Percentiles rank a stretch among this genome's conserved stretches.
Conservation (phyloP, 2,113 vertebrate species). For the Sylvia atricapilla region DNA sequence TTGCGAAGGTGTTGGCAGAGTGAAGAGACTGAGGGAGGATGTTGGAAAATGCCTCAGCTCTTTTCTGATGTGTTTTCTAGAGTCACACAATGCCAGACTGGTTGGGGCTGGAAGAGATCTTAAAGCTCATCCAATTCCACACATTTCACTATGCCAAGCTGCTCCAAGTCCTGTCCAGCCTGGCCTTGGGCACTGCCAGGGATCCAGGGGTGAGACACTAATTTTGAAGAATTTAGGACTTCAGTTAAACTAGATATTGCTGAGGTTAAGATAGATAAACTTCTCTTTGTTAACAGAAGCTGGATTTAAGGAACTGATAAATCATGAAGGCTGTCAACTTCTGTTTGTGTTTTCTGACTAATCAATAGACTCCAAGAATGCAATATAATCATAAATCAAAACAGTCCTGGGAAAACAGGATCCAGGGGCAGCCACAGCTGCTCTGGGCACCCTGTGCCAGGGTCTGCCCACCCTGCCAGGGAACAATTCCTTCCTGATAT, state of each 20-base stretch:
- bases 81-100: too few species aligned
- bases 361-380: too few species aligned
- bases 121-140: background rate
- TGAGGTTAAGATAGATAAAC: too few species aligned
- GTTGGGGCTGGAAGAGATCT: background rate
- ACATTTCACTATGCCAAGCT: accelerated
- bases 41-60: accelerated
- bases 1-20: background rate
- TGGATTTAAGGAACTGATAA: too few species aligned
- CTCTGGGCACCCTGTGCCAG: background rate
- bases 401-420: too few species aligned
- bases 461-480: background rate
- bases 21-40: background rate
- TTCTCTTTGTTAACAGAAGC: too few species aligned
- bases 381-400: too few species aligned
- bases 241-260: too few species aligned
- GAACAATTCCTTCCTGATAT: background rate
- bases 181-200: background rate
- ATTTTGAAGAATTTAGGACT: too few species aligned
- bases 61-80: background rate
- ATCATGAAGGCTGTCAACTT: too few species aligned
- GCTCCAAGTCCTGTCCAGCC: background rate
- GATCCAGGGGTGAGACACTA: too few species aligned
- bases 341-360: too few species aligned
- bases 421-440: background rate